Evolutionary conservation across 2,113 vertebrate genomes (phyloP), one percentile per base, ranked within the genome.

Genomic region (Willisornis vidua): DNA sequence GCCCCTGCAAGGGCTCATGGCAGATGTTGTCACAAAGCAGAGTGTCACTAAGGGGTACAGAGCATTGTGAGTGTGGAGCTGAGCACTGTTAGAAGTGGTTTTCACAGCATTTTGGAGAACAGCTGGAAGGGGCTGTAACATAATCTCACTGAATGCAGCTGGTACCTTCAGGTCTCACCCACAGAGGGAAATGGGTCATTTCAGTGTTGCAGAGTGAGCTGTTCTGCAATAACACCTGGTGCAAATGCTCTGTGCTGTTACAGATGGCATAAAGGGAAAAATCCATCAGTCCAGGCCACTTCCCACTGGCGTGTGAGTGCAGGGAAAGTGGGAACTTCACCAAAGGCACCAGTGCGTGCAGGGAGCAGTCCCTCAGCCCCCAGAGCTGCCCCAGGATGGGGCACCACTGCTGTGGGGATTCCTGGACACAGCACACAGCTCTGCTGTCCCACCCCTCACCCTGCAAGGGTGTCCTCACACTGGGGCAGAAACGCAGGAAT

Each of bases 361-460:
- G 49, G 62, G 49, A 94, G 54, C 1, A 0, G 66, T 45, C 23
- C 1, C 63, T 59, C 0, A 0, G 31, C 48, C 43, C 25, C 74
- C 33, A 8, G n/a, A 1, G 0, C 20, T 45, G 65, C 4, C 6
- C 78, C 19, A n/a, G 29, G 66, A 7, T 23, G 46, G 9, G 5
- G 35, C 62, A 62, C 31, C 43, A 12, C 10, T 12, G 1, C 31
- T 5, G 19, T 3, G 0, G 0, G 0, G 17, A 19, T n/a, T 28
- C 18, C 4, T 0, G 1, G 72, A 52, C 10, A 1, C 70, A 22
- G 43, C 4, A 0, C 9, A 3, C n/a, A 39, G 57, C 76, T 54
- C 71, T 22, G 12, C 20, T 31, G 48, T 52, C 22, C 85, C 52
- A 35, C 48, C 19, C 49, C 59, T 31, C 29, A 55, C 49, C 55